Percentiles rank a stretch among this genome's conserved stretches.
phyloP scores from a whole-genome alignment of 2,797 vertebrate genomes.

The Mareca penelope region DNA sequence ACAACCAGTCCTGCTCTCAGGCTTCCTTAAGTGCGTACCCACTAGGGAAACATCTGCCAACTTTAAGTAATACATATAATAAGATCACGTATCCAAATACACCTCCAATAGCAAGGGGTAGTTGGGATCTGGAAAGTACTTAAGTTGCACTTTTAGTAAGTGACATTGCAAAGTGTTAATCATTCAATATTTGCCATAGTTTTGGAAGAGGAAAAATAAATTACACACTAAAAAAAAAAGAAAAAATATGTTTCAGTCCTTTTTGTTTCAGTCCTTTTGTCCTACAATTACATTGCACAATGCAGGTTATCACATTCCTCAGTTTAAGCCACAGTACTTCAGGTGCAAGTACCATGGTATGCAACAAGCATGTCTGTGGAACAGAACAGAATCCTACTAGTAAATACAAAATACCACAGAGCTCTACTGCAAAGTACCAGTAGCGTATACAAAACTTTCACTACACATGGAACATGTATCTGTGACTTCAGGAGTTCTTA shows the following conservation, averaged over 20 bases:
- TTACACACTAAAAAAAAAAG: neutral
- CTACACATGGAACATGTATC: too few relatives aligned
- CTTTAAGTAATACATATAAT: neutral
- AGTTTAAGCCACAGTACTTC: neutral
- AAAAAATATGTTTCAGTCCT: neutral
- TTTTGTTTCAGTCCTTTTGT: neutral
- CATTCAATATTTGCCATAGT: neutral
- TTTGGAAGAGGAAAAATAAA: neutral
- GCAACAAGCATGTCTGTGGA: neutral
- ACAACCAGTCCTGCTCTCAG: neutral
- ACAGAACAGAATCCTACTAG: neutral
- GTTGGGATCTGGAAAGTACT: neutral
- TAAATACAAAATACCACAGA: neutral
- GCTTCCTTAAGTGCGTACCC: neutral
- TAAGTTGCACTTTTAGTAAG: neutral
- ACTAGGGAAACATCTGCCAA: neutral
- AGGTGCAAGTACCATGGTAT: fast-evolving
- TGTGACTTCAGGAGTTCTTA: neutral
- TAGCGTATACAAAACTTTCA: neutral
- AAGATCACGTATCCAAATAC: neutral
- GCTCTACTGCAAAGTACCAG: too few relatives aligned
- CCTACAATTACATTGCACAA: fast-evolving
- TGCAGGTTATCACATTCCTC: neutral
- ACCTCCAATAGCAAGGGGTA: neutral
- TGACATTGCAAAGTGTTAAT: neutral